These are phyloP conservation scores for Isoperla grammatica DNA, from an alignment of 2,888 invertebrate species.

Conservation along the genomic window DNA sequence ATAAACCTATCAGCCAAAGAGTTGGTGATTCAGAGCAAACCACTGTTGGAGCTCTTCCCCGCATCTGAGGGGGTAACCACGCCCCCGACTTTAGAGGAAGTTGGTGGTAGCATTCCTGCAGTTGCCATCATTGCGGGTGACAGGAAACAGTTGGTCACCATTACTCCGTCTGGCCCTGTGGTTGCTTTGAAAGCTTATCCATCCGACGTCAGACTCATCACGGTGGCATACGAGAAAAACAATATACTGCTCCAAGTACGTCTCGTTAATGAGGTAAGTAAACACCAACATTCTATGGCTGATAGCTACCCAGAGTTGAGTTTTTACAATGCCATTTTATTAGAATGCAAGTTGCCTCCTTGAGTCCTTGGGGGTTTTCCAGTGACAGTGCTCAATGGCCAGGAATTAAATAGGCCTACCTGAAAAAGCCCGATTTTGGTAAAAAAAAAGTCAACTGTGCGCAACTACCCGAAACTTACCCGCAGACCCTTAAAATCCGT, in stretches of 20 bases:
- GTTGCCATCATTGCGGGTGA: conserved; percentile 35
- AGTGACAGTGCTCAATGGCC: no score
- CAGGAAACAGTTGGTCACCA: not conserved
- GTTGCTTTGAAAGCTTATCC: not conserved
- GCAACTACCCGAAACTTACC: no score
- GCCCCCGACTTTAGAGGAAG: conserved; percentile 38
- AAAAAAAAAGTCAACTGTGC: no score
- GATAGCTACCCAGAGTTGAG: no score
- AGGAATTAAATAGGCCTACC: no score
- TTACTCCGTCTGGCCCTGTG: not conserved
- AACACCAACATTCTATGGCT: no score
- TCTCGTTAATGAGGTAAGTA: conserved; percentile 43
- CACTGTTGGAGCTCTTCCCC: conserved; percentile 32
- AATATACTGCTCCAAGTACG: conserved; percentile 43
- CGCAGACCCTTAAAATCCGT: no score
- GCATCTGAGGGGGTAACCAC: conserved; percentile 36
- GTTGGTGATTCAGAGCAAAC: conserved; percentile 37
- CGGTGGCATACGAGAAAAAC: conserved; percentile 36
- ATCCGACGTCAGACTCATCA: conserved; percentile 1
- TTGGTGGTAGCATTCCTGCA: conserved; percentile 39
- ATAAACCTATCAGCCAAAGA: conserved; percentile 50
- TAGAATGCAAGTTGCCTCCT: no score
- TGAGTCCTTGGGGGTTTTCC: no score
- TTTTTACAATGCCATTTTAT: no score
- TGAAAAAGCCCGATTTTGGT: no score